Conservation (phyloP, 2,797 vertebrate genomes). For the Lophius americanus region DNA sequence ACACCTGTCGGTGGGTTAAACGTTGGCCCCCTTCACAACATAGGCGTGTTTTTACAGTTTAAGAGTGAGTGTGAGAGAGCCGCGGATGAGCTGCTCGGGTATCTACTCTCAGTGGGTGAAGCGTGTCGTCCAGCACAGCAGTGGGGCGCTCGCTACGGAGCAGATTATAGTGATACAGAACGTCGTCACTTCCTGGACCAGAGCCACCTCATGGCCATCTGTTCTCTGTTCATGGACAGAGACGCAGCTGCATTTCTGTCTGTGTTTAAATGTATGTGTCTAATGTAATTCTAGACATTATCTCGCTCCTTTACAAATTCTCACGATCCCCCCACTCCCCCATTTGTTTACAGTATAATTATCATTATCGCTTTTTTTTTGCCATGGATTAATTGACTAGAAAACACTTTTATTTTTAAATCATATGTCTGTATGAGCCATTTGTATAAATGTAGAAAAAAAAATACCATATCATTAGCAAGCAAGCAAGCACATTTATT, state of each 20-base stretch:
- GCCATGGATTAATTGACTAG: too few relatives aligned
- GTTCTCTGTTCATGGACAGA: conserved; percentile 78
- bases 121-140: conserved; percentile 80
- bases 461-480: too few relatives aligned
- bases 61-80: conserved; percentile 53
- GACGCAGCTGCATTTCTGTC: conserved; percentile 43
- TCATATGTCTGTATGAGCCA: too few relatives aligned
- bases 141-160: conserved; percentile 77
- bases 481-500: too few relatives aligned
- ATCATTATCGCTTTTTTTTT: too few relatives aligned
- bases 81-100: conserved; percentile 63
- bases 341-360: too few relatives aligned
- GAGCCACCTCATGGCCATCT: conserved; percentile 80
- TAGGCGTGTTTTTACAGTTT: conserved; percentile 43
- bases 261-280: conserved; percentile 31
- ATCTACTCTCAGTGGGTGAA: conserved; percentile 77
- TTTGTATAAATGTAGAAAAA: too few relatives aligned
- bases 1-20: conserved; percentile 13
- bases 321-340: background rate
- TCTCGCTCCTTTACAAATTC: conserved; percentile 40
- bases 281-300: conserved; percentile 55
- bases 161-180: conserved; percentile 83
- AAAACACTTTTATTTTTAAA: too few relatives aligned
- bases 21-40: conserved; percentile 13
- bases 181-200: conserved; percentile 78